These are phyloP conservation scores for Aphelinus atriplicis DNA, from an alignment of 1,140 invertebrate genomes.

Conservation along the genomic window DNA sequence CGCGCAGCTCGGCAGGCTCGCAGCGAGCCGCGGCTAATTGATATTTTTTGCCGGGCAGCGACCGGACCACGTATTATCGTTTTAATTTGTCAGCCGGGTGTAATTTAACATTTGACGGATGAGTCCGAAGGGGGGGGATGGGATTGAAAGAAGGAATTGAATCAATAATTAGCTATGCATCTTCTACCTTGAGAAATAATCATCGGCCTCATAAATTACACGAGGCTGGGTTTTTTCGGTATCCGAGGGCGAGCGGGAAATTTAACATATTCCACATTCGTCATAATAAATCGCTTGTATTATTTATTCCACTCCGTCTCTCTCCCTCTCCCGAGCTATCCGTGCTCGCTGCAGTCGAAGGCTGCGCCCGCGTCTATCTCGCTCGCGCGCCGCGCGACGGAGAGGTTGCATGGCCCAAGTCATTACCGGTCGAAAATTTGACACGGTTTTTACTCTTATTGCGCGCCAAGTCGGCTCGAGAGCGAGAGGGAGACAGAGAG, in stretches of 20 bases:
- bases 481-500: conserved; percentile 34
- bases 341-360: conserved; percentile 35
- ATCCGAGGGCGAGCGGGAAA: neutral
- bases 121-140: neutral
- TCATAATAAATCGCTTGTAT: conserved; percentile 10
- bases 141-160: neutral
- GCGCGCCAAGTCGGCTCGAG: conserved; percentile 47
- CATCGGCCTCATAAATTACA: neutral
- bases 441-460: conserved; percentile 64
- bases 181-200: neutral
- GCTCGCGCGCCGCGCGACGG: neutral
- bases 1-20: too few relatives aligned
- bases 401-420: conserved; percentile 57
- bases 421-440: conserved; percentile 63
- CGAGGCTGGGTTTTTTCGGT: neutral
- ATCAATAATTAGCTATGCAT: conserved; percentile 14
- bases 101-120: neutral
- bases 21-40: too few relatives aligned
- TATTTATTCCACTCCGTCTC: conserved; percentile 25
- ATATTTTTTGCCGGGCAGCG: too few relatives aligned
- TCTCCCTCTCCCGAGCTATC: neutral
- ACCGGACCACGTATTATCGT: too few relatives aligned
- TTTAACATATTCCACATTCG: conserved; percentile 3
- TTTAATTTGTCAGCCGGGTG: too few relatives aligned
- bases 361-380: neutral